Conservation (phyloP, 2,797 vertebrate genomes). For the Pogonophryne albipinna region DNA sequence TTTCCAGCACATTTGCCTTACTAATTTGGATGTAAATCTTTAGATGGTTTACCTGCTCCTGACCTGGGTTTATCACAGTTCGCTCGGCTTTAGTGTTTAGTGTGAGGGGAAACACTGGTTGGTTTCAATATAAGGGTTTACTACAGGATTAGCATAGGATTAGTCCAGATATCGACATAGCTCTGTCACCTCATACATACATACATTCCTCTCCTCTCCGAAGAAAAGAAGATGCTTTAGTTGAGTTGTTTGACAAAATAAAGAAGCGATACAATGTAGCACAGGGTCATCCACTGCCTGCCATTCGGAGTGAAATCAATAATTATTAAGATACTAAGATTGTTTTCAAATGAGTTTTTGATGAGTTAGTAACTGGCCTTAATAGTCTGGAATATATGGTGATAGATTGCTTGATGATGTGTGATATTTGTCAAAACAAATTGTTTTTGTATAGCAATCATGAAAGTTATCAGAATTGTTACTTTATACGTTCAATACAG, state of each 20-base stretch:
- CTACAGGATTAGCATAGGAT: constrained; percentile 21
- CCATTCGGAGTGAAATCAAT: neutral
- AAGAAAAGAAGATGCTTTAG: neutral
- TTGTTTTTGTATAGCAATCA: neutral
- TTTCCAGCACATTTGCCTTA: neutral
- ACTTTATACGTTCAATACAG: neutral
- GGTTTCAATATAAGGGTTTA: constrained; percentile 35
- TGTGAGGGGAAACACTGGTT: neutral
- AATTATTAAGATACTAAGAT: neutral
- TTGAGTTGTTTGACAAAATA: neutral
- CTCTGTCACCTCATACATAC: constrained; percentile 3
- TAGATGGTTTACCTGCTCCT: neutral
- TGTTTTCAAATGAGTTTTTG: neutral
- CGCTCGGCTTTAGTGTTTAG: constrained; percentile 20
- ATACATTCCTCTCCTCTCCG: neutral
- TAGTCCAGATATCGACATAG: constrained; percentile 14
- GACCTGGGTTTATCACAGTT: neutral
- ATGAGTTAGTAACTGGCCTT: neutral
- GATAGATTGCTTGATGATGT: neutral
- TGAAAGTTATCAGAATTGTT: neutral
- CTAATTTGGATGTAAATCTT: neutral
- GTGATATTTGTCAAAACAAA: constrained; percentile 3
- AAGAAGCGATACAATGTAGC: neutral
- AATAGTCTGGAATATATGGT: neutral
- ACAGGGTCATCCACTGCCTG: neutral